These are phyloP conservation scores for Archocentrus centrarchus DNA, from an alignment of 2,113 vertebrate genomes.

Conservation along the genomic window DNA sequence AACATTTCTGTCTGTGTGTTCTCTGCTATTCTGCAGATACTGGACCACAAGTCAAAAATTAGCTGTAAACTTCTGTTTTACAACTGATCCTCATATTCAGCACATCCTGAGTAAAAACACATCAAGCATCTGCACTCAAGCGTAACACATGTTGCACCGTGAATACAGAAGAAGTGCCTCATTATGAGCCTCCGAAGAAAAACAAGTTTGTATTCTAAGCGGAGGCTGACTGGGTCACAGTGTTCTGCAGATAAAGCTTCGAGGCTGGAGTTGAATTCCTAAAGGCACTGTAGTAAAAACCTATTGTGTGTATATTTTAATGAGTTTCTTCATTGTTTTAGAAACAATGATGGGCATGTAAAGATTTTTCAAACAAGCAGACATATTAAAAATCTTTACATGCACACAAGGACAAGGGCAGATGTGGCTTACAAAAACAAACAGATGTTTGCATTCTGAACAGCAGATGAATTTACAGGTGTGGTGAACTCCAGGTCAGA, in stretches of 20 bases:
- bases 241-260: neutral
- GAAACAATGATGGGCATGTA: neutral
- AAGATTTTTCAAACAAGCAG: neutral
- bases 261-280: neutral
- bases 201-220: neutral
- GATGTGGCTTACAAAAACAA: neutral
- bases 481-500: too few relatives aligned
- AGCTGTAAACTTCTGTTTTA: neutral
- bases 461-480: neutral
- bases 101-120: neutral
- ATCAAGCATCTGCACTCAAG: neutral
- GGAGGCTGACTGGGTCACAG: neutral
- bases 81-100: neutral
- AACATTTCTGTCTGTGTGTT: neutral
- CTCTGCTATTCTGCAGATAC: neutral
- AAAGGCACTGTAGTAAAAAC: neutral
- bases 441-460: neutral
- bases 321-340: neutral
- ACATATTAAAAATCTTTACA: neutral
- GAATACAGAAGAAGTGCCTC: neutral
- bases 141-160: neutral
- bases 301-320: neutral
- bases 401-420: neutral
- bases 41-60: conserved; percentile 6
- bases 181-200: neutral